Conservation (phyloP, 1,140 invertebrate species). For the Aplysia californica region DNA sequence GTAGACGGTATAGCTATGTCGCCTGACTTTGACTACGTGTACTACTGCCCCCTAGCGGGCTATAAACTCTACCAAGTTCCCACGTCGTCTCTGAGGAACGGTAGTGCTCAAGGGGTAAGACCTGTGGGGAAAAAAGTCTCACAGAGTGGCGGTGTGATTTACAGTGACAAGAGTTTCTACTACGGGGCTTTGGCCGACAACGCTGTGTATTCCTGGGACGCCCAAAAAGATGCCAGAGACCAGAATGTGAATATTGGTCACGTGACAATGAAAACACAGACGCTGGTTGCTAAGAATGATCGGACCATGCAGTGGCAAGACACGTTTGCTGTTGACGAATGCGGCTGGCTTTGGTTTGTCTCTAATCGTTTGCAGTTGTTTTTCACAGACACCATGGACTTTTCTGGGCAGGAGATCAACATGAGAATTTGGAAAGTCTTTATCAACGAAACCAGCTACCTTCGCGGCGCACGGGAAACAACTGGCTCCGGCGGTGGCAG, state of each 20-base stretch:
- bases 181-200: background rate
- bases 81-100: too few relatives aligned
- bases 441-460: constrained; percentile 1
- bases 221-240: background rate
- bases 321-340: background rate
- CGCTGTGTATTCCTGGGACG: constrained; percentile 8
- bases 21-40: too few relatives aligned
- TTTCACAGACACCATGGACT: background rate
- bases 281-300: background rate
- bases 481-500: too few relatives aligned
- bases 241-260: background rate
- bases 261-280: background rate
- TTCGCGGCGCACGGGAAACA: too few relatives aligned
- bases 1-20: too few relatives aligned
- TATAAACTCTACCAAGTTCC: too few relatives aligned
- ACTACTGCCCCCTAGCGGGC: too few relatives aligned
- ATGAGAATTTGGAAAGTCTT: background rate
- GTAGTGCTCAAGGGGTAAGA: too few relatives aligned
- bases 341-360: constrained; percentile 19
- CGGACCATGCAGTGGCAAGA: constrained; percentile 6
- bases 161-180: background rate
- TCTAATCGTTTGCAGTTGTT: constrained; percentile 10
- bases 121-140: too few relatives aligned
- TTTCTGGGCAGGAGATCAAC: background rate
- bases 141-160: too few relatives aligned